phyloP scores from a whole-genome alignment of 2,888 invertebrate species.

The Busseola fusca region DNA sequence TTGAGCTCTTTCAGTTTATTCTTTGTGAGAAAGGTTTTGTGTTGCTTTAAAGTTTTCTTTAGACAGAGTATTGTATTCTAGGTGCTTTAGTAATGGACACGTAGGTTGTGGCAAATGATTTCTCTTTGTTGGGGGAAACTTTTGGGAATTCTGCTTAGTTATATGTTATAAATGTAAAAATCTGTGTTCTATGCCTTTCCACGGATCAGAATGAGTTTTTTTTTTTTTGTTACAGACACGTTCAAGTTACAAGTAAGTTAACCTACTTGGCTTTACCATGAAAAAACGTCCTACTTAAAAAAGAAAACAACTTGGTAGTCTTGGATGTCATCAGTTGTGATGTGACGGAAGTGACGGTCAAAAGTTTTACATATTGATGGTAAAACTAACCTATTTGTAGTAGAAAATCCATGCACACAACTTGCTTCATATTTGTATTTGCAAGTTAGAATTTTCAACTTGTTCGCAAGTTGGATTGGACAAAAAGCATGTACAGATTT shows the following conservation, averaged over 20 bases:
- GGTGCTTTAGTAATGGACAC: slow-evolving; percentile 23
- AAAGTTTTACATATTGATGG: slow-evolving; percentile 19
- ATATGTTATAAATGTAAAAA: background rate
- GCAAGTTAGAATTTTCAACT: slow-evolving; percentile 60
- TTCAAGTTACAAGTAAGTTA: background rate
- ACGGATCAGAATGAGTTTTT: background rate
- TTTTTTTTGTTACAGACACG: background rate
- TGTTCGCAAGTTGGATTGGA: slow-evolving; percentile 59
- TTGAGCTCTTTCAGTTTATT: slow-evolving; percentile 63
- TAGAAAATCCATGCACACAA: slow-evolving; percentile 25
- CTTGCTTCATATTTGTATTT: slow-evolving; percentile 23
- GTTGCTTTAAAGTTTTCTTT: slow-evolving; percentile 41
- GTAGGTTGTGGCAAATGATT: slow-evolving; percentile 6
- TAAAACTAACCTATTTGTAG: slow-evolving; percentile 20
- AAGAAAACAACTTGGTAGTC: background rate
- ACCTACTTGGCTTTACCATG: background rate
- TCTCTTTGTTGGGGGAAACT: slow-evolving; percentile 4
- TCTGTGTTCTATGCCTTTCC: background rate
- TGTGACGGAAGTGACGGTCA: slow-evolving; percentile 9
- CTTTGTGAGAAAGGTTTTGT: slow-evolving; percentile 49
- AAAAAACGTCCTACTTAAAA: background rate
- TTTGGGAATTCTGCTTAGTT: background rate
- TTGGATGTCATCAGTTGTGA: background rate
- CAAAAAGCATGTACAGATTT: slow-evolving; percentile 73
- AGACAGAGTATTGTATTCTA: slow-evolving; percentile 39